Conservation (phyloP, 2,888 invertebrate species). For the Sepioteuthis lessoniana region DNA sequence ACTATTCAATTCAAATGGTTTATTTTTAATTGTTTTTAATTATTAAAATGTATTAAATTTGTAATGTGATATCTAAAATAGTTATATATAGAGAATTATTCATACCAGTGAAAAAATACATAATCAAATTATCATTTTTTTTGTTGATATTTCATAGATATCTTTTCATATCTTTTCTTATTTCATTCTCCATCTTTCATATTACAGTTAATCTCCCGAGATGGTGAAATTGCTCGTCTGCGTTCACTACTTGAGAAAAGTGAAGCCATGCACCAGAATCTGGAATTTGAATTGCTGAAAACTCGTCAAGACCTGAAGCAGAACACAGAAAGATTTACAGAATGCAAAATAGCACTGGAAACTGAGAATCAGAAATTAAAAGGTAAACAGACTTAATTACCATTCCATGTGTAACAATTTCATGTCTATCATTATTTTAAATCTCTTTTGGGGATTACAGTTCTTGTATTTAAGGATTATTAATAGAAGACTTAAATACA, state of each 20-base stretch:
- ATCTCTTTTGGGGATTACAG: neutral
- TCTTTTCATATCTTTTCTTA: neutral
- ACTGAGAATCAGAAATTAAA: slow-evolving; percentile 67
- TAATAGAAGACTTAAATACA: no score
- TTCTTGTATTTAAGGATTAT: neutral
- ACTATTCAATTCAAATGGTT: no score
- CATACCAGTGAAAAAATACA: no score
- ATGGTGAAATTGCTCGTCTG: slow-evolving; percentile 68
- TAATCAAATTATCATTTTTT: no score
- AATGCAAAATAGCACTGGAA: slow-evolving; percentile 61
- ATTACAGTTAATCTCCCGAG: slow-evolving; percentile 62
- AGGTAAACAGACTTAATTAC: slow-evolving; percentile 57
- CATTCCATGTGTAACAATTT: neutral
- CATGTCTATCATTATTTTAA: neutral
- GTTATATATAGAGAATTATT: no score
- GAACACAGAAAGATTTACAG: slow-evolving; percentile 61
- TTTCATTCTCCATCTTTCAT: slow-evolving; percentile 23
- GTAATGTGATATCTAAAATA: no score
- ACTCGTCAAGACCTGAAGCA: slow-evolving; percentile 63
- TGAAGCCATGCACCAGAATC: slow-evolving; percentile 70
- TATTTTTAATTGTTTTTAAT: no score
- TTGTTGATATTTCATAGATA: neutral
- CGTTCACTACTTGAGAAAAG: slow-evolving; percentile 71
- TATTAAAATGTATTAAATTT: no score
- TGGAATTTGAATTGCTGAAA: slow-evolving; percentile 72